These are phyloP conservation scores for Phortica variegata DNA, from an alignment of 1,140 invertebrate species.

Conservation along the genomic window DNA sequence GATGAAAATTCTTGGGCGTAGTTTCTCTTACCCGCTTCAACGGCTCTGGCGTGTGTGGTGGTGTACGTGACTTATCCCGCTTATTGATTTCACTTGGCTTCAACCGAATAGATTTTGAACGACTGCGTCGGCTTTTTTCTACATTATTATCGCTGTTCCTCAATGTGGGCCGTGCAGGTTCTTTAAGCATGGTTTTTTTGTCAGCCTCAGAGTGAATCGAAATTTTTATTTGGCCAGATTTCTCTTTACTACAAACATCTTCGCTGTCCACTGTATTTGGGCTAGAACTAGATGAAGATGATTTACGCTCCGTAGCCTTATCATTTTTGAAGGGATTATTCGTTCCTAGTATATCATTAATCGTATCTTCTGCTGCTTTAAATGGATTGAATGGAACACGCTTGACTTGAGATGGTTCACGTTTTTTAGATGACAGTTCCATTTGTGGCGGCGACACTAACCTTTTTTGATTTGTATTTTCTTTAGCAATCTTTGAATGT, in stretches of 20 bases:
- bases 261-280: constrained; percentile 28
- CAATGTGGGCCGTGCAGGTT: constrained; percentile 12
- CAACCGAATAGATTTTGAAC: constrained; percentile 16
- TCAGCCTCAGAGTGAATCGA: constrained; percentile 21
- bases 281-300: constrained; percentile 28
- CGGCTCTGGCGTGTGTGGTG: constrained; percentile 10
- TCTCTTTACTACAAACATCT: no score
- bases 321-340: constrained; percentile 23
- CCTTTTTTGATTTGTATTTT: background rate
- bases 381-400: constrained; percentile 31
- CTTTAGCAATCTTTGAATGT: background rate
- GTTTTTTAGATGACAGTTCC: no score
- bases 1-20: constrained; percentile 21
- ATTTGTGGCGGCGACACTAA: no score
- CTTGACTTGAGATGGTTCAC: no score
- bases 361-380: constrained; percentile 42
- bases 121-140: constrained; percentile 24
- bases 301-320: constrained; percentile 37
- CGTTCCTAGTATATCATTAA: constrained; percentile 41
- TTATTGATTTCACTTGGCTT: constrained; percentile 13
- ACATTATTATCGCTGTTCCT: constrained; percentile 22
- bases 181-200: constrained; percentile 9
- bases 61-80: constrained; percentile 22
- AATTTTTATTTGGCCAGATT: no score
- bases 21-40: constrained; percentile 1